These are phyloP conservation scores for Agrilus cyanescens DNA, from an alignment of 2,888 invertebrate species.

Conservation along the genomic window DNA sequence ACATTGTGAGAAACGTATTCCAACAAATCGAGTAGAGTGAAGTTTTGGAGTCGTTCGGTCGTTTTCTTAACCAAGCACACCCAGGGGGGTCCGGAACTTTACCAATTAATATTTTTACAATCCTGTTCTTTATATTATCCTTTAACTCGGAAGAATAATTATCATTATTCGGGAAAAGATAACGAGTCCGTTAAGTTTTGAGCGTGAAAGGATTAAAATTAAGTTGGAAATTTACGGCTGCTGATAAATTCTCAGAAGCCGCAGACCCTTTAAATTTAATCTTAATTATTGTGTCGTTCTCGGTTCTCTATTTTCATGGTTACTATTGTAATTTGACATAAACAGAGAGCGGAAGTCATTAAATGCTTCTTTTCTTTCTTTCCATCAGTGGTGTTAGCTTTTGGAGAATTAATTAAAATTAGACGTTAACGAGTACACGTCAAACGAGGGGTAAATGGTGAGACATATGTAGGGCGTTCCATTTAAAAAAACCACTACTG, in stretches of 20 bases:
- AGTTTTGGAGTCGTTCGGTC: not conserved
- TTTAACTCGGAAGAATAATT: conserved; percentile 29
- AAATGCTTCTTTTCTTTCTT: not conserved
- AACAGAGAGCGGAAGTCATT: not conserved
- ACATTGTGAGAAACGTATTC: too few species aligned
- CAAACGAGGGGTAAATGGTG: too few species aligned
- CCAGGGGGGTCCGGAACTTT: conserved; percentile 29
- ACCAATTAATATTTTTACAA: conserved; percentile 35
- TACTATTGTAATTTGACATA: conserved; percentile 2
- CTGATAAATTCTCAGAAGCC: conserved; percentile 1
- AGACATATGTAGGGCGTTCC: too few species aligned
- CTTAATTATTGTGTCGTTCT: too few species aligned
- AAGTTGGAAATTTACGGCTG: conserved; percentile 14
- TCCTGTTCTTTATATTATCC: conserved; percentile 30
- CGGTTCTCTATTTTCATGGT: conserved; percentile 4
- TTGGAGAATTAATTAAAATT: too few species aligned
- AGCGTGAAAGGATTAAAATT: conserved; percentile 19
- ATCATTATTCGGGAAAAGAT: conserved; percentile 26
- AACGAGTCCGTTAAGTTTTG: conserved; percentile 16
- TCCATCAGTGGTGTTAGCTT: too few species aligned
- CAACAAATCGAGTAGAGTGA: too few species aligned
- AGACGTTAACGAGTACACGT: too few species aligned
- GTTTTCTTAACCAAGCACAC: conserved; percentile 11
- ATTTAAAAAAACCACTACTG: too few species aligned
- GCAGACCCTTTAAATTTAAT: too few species aligned